Evolutionary conservation across 2,113 vertebrate species (phyloP).

Genomic region (Dromiciops gliroides): DNA sequence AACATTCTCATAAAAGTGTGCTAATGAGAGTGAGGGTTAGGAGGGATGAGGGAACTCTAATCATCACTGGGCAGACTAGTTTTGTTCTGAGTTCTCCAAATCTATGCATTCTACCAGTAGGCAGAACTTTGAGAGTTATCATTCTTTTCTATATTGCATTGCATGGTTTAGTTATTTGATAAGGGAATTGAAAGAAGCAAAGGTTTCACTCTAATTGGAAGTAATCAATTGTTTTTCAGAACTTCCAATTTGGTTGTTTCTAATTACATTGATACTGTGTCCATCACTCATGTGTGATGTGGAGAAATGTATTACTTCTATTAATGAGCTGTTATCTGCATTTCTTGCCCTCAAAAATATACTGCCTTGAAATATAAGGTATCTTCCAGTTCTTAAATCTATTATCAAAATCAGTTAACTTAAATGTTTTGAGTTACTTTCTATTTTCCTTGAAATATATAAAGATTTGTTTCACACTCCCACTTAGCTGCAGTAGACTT

Average conservation of each 20-base stretch:
- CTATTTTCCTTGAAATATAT: slow-evolving; percentile 46
- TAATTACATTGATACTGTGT: slow-evolving; percentile 49
- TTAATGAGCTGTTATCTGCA: slow-evolving; percentile 46
- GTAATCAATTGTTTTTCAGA: slow-evolving; percentile 24
- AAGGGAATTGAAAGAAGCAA: slow-evolving; percentile 29
- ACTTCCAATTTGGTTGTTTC: slow-evolving; percentile 27
- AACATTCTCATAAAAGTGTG: not conserved
- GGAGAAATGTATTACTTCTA: slow-evolving; percentile 53
- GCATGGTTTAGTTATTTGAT: slow-evolving; percentile 28
- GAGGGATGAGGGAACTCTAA: not conserved
- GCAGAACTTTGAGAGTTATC: slow-evolving; percentile 33
- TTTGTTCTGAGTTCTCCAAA: slow-evolving; percentile 53
- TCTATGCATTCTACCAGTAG: slow-evolving; percentile 3
- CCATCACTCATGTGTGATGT: slow-evolving; percentile 60
- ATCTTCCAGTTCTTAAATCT: not conserved
- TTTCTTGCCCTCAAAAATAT: slow-evolving; percentile 1
- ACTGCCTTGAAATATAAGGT: not conserved
- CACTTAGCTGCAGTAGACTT: slow-evolving; percentile 39
- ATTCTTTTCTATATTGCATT: not conserved
- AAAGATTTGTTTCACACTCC: slow-evolving; percentile 1
- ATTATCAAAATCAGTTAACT: not conserved
- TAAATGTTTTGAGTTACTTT: slow-evolving; percentile 37
- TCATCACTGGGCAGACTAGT: slow-evolving; percentile 29
- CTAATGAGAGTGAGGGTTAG: not conserved
- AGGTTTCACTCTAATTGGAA: slow-evolving; percentile 10